Conservation (phyloP, 2,113 vertebrate genomes). For the Vanacampus margaritifer region DNA sequence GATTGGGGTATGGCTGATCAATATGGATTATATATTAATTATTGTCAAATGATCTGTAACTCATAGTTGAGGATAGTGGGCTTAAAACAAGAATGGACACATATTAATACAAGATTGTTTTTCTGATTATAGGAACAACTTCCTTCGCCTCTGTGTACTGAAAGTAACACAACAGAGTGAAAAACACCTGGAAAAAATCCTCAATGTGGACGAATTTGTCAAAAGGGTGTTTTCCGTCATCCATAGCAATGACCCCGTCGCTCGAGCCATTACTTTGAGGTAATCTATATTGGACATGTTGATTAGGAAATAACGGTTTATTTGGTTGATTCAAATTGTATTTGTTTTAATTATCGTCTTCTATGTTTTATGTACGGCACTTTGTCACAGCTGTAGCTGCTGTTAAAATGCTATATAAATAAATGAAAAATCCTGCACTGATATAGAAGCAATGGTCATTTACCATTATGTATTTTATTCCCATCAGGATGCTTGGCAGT, state of each 20-base stretch:
- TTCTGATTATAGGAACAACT: conserved; percentile 85
- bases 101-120: neutral
- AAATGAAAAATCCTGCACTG: too few species aligned
- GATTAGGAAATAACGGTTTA: neutral
- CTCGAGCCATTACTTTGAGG: conserved; percentile 94
- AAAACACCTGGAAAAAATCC: conserved; percentile 97
- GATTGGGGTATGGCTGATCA: conserved; percentile 83
- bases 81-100: neutral
- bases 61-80: neutral
- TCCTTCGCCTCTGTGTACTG: conserved; percentile 91
- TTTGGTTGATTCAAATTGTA: too few species aligned
- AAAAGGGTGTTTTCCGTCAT: conserved; percentile 98
- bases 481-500: conserved; percentile 89
- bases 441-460: neutral
- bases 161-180: conserved; percentile 98
- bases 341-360: too few species aligned
- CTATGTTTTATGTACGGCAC: too few species aligned
- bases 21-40: neutral
- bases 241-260: conserved; percentile 96
- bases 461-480: neutral
- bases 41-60: neutral
- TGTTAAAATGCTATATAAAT: too few species aligned
- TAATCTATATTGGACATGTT: conserved; percentile 42
- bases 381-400: too few species aligned
- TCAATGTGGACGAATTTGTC: conserved; percentile 98